Base-by-base conservation (phyloP, 2,888 invertebrate species). In the Microctonus aethiopoides region DNA sequence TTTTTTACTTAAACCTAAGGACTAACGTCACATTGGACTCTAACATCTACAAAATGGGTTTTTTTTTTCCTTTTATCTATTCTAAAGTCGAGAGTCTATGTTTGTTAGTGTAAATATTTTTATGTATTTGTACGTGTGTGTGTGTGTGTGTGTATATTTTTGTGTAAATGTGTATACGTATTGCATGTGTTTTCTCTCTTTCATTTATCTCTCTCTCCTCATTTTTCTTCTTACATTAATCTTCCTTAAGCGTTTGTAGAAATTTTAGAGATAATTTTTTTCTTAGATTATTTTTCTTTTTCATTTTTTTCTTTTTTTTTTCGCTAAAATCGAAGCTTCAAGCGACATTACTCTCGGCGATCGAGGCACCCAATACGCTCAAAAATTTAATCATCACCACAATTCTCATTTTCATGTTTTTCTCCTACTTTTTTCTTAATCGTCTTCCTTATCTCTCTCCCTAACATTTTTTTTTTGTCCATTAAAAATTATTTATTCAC, bases 11-110 rank as follows among this genome's bases (percentile, higher is more conserved):
- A 61, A 70, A 32, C 51, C 65, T 70, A 70, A 66, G 66, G 70
- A 70, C 66, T 70, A 68, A 65, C 54, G 65, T 70, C 65, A 62
- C 70, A 22, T 56, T 22, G 62, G 70, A 67, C 70, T 70, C 70
- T 67, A 70, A 65, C 34, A 70, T 6, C 70, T 70, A 70, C 70
- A 70, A 66, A 70, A 70, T 66, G 56, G 41, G 36, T 34, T 65
- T 56, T 65, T 11, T 64, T 56, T 39, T 34, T 63, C 7, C 29
- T 5, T 52, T 51, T 16, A 39, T 36, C 34, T 36, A 39, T 22
- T 29, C 36, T 64, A 34, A 36, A 16, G 6, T 24, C 22, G 29
- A 29, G 56, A 56, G 39, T 56, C n/a, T 51, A 24, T 65, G 24
- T 56, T 56, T 57, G 57, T 34, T 20, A 34, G 32, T 57, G 57